Conservation (phyloP, 2,797 vertebrate species). For the Syndactyla subalaris region DNA sequence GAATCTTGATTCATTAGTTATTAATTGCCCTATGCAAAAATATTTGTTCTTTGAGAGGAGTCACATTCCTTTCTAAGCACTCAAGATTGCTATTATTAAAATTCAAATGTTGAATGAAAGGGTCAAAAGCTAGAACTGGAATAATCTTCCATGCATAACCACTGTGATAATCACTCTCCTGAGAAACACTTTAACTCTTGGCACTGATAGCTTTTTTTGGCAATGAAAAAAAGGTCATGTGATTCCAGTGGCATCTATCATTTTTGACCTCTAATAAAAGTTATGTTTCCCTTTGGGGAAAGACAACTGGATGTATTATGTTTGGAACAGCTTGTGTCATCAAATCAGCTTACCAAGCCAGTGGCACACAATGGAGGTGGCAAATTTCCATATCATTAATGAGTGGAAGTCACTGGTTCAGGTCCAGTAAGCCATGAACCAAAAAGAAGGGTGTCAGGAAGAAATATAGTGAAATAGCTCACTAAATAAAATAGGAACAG, state of each 20-base stretch:
- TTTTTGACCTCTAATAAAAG: constrained; percentile 48
- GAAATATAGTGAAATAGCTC: background rate
- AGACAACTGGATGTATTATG: constrained; percentile 16
- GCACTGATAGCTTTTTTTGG: background rate
- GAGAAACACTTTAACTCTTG: constrained; percentile 32
- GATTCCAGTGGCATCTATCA: background rate
- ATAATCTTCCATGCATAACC: background rate
- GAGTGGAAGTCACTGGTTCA: background rate
- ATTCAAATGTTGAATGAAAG: background rate
- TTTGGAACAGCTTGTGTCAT: constrained; percentile 17
- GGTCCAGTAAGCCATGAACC: background rate
- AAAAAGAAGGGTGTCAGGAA: background rate
- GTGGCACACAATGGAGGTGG: background rate
- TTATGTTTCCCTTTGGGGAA: constrained; percentile 5
- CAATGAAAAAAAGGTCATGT: background rate
- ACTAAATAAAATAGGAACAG: background rate
- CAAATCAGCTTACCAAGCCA: constrained; percentile 18
- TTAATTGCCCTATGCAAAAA: background rate
- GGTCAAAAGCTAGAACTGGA: background rate
- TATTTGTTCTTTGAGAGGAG: background rate
- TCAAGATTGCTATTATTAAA: background rate
- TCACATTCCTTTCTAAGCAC: background rate
- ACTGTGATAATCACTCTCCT: background rate
- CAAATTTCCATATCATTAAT: background rate
- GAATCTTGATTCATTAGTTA: background rate